A percentile compares a stretch with the other conserved stretches of the same genome.
Evolutionary conservation across 2,888 invertebrate species (phyloP).

Genomic region (Lamproptera curius): DNA sequence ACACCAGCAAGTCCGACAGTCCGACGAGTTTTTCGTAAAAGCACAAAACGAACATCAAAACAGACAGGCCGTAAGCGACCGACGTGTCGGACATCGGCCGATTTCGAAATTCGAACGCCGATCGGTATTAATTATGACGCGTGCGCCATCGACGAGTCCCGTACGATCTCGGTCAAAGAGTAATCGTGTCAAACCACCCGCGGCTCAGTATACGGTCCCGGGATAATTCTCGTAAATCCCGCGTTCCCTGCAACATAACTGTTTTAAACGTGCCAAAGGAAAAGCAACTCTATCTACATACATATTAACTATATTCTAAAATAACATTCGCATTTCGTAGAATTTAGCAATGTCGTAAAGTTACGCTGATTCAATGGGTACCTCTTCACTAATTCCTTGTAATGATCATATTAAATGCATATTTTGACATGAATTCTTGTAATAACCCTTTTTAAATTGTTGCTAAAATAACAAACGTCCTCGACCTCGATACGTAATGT

Average conservation of each 20-base stretch:
- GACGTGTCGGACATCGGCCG: too few relatives aligned
- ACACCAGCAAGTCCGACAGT: conserved; percentile 1
- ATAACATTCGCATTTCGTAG: not conserved
- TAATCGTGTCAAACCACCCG: conserved; percentile 63
- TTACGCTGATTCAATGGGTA: conserved; percentile 2
- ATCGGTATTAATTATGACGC: conserved; percentile 19
- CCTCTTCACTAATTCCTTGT: conserved; percentile 10
- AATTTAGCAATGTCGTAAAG: conserved; percentile 10
- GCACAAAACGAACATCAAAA: not conserved
- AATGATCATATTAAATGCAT: conserved; percentile 15
- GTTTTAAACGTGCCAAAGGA: conserved; percentile 32
- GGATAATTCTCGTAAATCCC: conserved; percentile 31
- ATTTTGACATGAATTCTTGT: conserved; percentile 7
- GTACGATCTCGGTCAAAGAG: conserved; percentile 51
- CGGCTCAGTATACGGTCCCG: conserved; percentile 31
- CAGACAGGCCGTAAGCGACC: not conserved
- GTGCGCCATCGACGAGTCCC: conserved; percentile 28
- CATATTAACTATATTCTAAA: not conserved
- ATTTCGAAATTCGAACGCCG: conserved; percentile 17
- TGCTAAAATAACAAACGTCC: conserved; percentile 8
- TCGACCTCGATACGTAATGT: not conserved
- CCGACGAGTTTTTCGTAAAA: conserved; percentile 11
- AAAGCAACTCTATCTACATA: not conserved
- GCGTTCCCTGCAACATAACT: conserved; percentile 50
- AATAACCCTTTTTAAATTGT: conserved; percentile 8